Evolutionary conservation across 1,140 invertebrate genomes (phyloP).

Genomic region (Aradophagus sp.): DNA sequence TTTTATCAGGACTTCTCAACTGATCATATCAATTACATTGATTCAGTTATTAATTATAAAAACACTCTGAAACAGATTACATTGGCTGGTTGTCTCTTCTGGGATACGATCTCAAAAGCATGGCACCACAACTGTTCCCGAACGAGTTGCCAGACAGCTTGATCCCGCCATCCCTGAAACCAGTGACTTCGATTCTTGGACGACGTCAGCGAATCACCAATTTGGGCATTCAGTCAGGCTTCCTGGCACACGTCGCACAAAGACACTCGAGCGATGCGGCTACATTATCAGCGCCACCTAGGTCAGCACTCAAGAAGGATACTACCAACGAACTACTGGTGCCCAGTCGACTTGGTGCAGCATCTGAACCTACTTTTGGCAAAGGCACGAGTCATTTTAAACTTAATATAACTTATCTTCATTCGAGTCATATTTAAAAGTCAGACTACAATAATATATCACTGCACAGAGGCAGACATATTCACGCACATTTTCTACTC

Average conservation of each 20-base stretch:
- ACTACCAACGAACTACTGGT: slow-evolving; percentile 79
- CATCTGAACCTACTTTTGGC: slow-evolving; percentile 91
- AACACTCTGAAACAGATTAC: no score
- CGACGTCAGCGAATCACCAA: slow-evolving; percentile 73
- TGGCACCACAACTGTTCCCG: slow-evolving; percentile 88
- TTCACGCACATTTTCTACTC: no score
- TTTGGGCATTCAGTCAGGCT: slow-evolving; percentile 84
- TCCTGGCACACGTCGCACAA: slow-evolving; percentile 84
- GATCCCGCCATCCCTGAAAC: slow-evolving; percentile 78
- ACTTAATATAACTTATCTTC: no score
- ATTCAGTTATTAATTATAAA: no score
- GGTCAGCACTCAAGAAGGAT: slow-evolving; percentile 84
- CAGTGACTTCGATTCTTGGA: slow-evolving; percentile 78
- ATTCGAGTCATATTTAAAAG: no score
- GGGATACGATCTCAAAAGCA: slow-evolving; percentile 88
- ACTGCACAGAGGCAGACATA: no score
- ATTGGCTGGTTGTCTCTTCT: slow-evolving; percentile 87
- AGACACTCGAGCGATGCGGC: slow-evolving; percentile 83
- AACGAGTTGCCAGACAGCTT: slow-evolving; percentile 79
- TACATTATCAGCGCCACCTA: slow-evolving; percentile 82
- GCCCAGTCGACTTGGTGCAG: slow-evolving; percentile 82
- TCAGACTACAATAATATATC: no score
- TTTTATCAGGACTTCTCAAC: no score
- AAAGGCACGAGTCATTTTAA: no score
- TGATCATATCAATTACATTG: no score